Base-by-base conservation (phyloP, 2,113 vertebrate genomes). In the Tragelaphus scriptus region DNA sequence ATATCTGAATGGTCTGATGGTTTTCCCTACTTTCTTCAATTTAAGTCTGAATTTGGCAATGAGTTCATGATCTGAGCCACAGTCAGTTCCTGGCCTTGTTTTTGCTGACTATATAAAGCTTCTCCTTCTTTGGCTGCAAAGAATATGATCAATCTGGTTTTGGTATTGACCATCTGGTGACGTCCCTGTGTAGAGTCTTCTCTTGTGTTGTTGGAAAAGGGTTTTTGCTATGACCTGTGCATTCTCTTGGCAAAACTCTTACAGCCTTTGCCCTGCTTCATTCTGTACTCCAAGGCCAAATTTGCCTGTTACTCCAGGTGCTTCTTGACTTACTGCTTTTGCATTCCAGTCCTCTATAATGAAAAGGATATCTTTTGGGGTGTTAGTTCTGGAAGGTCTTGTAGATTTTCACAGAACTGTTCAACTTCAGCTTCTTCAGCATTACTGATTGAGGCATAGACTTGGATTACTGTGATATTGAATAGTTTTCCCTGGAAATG, bases 141-240 rank as follows among this genome's bases (percentile, higher is more conserved):
- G 61, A 16, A 16, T 65, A 32, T 65, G 14, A 16, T 65, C 1
- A 65, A 65, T 16, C 14, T 32, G 15, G 32, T 32, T 65, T 32
- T 0, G 0, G 13, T 32, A 2, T 32, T 3, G 6, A 65, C 30
- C 6, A 16, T 32, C 61, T 65, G 61, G 61, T 65, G 6, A 65
- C 32, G 61, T 16, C 3, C 61, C 15, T 65, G 61, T 32, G 61
- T 65, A 65, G 30, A 7, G 6, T 4, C 61, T 65, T 65, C 30
- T 4, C 30, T 65, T 65, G 61, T 65, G 30, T 65, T 65, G 30
- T 65, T 32, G 30, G 61, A 32, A 32, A 16, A 8, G 30, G 61
- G 28, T 65, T 3, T 65, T 65, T 16, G 14, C 61, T 32, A 65
- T 32, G 61, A 32, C 14, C 30, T 32, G 14, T 63, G 61, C 0